phyloP scores from a whole-genome alignment of 37 sponge, comb jelly and placozoan species.

The Geodia barretti region DNA sequence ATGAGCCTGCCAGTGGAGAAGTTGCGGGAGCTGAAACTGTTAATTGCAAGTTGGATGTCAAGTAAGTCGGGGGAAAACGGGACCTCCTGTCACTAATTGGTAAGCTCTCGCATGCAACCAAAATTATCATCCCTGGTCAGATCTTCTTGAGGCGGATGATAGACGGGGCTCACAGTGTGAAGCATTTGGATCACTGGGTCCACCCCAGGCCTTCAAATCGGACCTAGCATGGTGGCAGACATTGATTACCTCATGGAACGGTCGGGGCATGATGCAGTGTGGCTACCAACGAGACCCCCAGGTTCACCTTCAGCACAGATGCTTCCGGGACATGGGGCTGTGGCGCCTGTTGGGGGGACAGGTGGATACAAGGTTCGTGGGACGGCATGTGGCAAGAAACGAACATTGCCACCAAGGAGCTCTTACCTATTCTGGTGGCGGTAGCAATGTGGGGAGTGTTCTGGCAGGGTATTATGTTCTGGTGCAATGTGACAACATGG shows the following conservation, averaged over 20 bases:
- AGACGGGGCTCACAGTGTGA: background rate
- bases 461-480: background rate
- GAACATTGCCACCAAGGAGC: background rate
- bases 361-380: background rate
- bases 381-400: background rate
- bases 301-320: background rate
- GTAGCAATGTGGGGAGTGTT: background rate
- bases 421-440: background rate
- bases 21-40: background rate
- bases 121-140: conserved; percentile 4
- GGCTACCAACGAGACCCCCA: background rate
- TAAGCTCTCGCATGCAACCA: background rate
- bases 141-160: conserved; percentile 26
- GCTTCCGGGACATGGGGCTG: conserved; percentile 24
- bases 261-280: background rate
- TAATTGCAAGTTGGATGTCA: background rate
- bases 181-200: conserved; percentile 12
- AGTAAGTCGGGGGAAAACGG: background rate
- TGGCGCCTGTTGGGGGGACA: background rate
- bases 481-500: background rate
- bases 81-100: conserved; percentile 36
- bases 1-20: conserved; percentile 13
- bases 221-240: conserved; percentile 14
- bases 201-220: background rate
- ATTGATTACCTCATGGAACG: conserved; percentile 18